Percentiles rank a stretch among this genome's conserved stretches.
phyloP scores from a whole-genome alignment of 2,797 vertebrate genomes.

The Allobates femoralis region DNA sequence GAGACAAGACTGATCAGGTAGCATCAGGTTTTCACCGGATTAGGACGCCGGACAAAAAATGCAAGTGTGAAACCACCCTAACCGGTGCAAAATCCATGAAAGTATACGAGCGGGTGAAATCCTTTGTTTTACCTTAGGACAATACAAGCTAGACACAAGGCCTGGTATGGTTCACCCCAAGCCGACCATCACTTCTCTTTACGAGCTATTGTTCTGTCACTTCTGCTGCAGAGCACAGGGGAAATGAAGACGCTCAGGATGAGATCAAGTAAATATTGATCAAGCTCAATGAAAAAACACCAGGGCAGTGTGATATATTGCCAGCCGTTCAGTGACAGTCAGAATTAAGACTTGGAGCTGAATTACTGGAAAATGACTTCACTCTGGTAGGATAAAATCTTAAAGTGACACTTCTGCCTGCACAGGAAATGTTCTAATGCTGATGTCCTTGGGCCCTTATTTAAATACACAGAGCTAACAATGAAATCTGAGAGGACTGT shows the following conservation, averaged over 20 bases:
- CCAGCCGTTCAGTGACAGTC: constrained; percentile 39
- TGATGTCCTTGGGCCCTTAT: constrained; percentile 9
- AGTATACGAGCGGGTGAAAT: not conserved
- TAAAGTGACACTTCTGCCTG: constrained; percentile 30
- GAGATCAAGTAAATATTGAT: constrained; percentile 60
- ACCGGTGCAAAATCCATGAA: not conserved
- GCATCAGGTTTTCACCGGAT: too few relatives aligned
- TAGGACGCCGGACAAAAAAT: too few relatives aligned
- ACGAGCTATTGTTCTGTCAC: constrained; percentile 51
- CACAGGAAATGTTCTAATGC: not conserved
- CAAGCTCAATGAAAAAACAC: constrained; percentile 49
- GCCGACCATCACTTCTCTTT: constrained; percentile 24
- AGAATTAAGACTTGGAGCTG: constrained; percentile 54
- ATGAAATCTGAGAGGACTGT: not conserved
- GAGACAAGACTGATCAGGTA: too few relatives aligned
- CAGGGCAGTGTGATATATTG: constrained; percentile 35
- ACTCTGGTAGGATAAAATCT: constrained; percentile 33
- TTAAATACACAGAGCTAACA: constrained; percentile 20
- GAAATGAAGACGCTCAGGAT: constrained; percentile 48
- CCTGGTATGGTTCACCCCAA: not conserved
- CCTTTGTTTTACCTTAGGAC: not conserved
- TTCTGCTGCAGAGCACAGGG: constrained; percentile 17
- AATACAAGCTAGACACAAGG: not conserved
- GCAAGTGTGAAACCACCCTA: too few relatives aligned
- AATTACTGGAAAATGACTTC: constrained; percentile 39